phyloP scores from a whole-genome alignment of 92 coral and sea anemone genomes.

The Actinernus sp. region DNA sequence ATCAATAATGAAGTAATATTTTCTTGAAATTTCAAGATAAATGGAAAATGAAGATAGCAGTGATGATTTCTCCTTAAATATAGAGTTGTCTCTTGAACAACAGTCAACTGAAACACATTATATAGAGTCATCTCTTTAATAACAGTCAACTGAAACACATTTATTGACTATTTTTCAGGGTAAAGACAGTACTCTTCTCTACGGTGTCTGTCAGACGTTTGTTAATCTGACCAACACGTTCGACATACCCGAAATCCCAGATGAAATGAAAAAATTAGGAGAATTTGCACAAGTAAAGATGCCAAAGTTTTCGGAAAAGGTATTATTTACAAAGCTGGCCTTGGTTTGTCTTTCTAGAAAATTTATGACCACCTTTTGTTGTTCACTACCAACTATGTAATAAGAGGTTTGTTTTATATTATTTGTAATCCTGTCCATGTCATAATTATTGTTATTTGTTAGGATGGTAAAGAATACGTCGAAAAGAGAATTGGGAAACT shows the following conservation, averaged over 20 bases:
- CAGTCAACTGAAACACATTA: no score
- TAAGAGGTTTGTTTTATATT: background rate
- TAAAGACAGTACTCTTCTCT: slow-evolving; percentile 86
- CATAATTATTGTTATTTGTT: no score
- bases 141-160: no score
- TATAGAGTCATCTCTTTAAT: no score
- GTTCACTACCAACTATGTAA: background rate
- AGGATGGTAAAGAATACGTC: slow-evolving; percentile 95
- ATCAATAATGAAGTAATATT: no score
- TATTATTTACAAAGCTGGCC: background rate
- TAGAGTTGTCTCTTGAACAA: no score
- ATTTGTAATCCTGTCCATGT: no score
- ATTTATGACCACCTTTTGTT: background rate
- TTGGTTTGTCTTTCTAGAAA: no score
- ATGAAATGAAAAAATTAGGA: slow-evolving; percentile 92
- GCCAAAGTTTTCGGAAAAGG: slow-evolving; percentile 91
- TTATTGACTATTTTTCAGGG: no score
- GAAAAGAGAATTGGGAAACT: slow-evolving; percentile 77
- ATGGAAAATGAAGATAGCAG: no score
- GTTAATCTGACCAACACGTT: slow-evolving; percentile 97
- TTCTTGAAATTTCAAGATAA: no score
- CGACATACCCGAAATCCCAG: slow-evolving; percentile 91
- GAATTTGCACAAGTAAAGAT: slow-evolving; percentile 93
- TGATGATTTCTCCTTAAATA: no score
- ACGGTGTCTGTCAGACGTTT: slow-evolving; percentile 96